Base-by-base conservation (phyloP, 2,888 invertebrate genomes). In the Chesias legatella region DNA sequence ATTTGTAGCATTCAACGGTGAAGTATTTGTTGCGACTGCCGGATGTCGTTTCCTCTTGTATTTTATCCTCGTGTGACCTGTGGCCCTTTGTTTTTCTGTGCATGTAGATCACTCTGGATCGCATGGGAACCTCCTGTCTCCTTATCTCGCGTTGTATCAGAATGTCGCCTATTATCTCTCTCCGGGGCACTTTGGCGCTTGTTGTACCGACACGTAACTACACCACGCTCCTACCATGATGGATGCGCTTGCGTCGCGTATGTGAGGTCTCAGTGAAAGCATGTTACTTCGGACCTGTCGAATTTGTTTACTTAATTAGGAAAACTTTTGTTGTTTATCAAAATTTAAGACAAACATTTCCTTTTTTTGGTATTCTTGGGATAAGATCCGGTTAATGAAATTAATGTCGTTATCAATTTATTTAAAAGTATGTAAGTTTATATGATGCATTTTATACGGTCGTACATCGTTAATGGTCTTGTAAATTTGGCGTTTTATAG, bases 121-220 rank as follows among this genome's bases (percentile, higher is more conserved):
- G 63, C 82, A 81, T 84, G 85, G 82, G 88, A 86, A 84, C 79
- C 77, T 72, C 70, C 73, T 67, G 61, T 52, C 47, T 58, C 61
- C 70, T 85, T 86, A 88, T 88, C 86, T 79, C 53, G 61, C 63
- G 74, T 80, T 84, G 88, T 88, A 88, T 88, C 86, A 70, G 68
- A 74, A 73, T 86, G 86, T 86, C 82, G 79, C 77, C 84, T 71
- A 85, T 85, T 86, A 88, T 88, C 88, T 86, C 67, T 61, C 70
- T 70, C 76, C 73, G 71, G 76, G 75, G 71, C 79, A 79, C 78
- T 83, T 83, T 81, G 78, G 75, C 68, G 75, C 81, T 79, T 83
- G 85, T 84, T 70, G 63, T 63, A 73, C 72, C 73, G 75, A 74
- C 73, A 67, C 68, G 73, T 73, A 71, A 70, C 75, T 71, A 77